A percentile compares a stretch with the other conserved stretches of the same genome.
Conservation (phyloP, 2,113 vertebrate genomes). For the Spilogale gracilis region DNA sequence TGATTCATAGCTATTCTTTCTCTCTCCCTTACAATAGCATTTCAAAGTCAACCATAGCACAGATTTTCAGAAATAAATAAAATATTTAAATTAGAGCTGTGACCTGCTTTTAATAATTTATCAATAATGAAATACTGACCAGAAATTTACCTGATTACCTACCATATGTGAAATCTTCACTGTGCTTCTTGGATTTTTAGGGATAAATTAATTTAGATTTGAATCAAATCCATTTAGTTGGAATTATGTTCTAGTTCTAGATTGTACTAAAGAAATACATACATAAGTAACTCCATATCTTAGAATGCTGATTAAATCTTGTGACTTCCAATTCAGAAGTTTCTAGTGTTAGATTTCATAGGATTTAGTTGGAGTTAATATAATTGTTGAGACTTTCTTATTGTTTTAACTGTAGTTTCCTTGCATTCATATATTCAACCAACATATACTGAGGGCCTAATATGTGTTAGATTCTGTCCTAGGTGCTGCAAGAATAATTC, state of each 20-base stretch:
- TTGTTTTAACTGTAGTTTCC: background rate
- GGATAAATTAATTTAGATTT: conserved; percentile 1
- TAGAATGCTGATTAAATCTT: background rate
- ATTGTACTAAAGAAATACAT: background rate
- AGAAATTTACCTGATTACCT: conserved; percentile 22
- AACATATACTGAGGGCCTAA: background rate
- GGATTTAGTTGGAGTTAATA: background rate
- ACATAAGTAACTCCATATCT: background rate
- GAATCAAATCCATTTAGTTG: background rate
- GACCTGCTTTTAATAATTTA: background rate
- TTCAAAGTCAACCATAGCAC: background rate
- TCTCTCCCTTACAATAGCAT: background rate
- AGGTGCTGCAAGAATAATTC: background rate
- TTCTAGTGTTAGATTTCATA: conserved; percentile 30
- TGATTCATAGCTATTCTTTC: background rate
- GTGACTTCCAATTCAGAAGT: background rate
- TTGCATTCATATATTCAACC: background rate
- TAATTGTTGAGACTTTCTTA: background rate
- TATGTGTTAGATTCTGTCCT: background rate
- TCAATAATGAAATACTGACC: background rate
- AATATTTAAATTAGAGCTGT: conserved; percentile 32
- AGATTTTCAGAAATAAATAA: background rate
- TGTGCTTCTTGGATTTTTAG: background rate
- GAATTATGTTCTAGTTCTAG: background rate
- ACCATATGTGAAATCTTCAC: background rate